Evolutionary conservation across 2,113 vertebrate species (phyloP).

Genomic region (Zonotrichia leucophrys): DNA sequence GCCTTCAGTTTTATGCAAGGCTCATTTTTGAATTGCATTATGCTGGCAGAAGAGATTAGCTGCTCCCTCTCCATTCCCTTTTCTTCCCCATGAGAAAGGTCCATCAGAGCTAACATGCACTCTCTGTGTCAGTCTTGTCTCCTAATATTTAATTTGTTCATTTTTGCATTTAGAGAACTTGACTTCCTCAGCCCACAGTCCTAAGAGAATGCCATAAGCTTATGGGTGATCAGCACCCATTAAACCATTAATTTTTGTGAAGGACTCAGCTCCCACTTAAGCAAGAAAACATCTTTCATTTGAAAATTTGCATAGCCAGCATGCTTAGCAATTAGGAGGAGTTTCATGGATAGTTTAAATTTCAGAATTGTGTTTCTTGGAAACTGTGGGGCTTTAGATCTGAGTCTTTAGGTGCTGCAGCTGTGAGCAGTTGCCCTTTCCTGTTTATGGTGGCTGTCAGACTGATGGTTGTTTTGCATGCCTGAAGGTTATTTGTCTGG

Average conservation of each 20-base stretch:
- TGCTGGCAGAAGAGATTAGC: not conserved
- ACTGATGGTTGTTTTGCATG: not conserved
- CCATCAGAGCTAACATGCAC: rapidly evolving
- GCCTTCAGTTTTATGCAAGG: not conserved
- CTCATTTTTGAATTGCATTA: not conserved
- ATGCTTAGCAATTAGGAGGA: not conserved
- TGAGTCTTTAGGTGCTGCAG: not conserved
- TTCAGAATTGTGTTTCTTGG: not conserved
- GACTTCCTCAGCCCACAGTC: not conserved
- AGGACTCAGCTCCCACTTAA: not conserved
- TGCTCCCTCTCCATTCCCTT: not conserved
- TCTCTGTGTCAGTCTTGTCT: not conserved
- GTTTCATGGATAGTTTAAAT: not conserved
- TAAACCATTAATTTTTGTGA: not conserved
- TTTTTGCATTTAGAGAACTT: not conserved
- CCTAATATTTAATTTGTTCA: not conserved
- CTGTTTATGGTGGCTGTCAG: not conserved
- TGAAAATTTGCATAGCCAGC: not conserved
- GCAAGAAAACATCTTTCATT: not conserved
- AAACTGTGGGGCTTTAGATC: not conserved
- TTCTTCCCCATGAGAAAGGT: not conserved
- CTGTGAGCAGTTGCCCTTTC: not conserved
- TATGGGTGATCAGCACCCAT: not conserved
- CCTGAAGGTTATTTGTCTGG: not conserved
- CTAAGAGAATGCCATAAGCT: not conserved